phyloP scores from a whole-genome alignment of 2,888 invertebrate species.

The Pseudolycoriella hygida region DNA sequence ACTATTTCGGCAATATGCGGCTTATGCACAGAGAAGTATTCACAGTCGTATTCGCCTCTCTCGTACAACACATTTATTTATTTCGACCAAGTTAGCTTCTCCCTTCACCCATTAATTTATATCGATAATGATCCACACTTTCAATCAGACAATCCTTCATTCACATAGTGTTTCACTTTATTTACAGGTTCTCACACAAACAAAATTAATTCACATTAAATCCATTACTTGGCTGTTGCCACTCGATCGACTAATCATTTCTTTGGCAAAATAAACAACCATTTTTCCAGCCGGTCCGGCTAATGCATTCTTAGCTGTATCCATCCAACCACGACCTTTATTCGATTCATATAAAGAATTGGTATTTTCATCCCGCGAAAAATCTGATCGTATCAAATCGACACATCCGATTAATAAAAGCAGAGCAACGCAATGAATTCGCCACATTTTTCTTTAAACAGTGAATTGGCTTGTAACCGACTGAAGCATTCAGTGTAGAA shows the following conservation, averaged over 20 bases:
- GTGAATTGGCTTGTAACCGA: no score
- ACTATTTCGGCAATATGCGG: no score
- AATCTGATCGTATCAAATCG: background rate
- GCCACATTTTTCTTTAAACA: background rate
- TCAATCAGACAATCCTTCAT: no score
- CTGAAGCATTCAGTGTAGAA: constrained; percentile 5
- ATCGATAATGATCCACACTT: no score
- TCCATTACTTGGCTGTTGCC: constrained; percentile 46
- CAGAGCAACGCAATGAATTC: background rate
- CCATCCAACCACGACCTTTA: constrained; percentile 16
- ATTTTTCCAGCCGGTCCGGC: constrained; percentile 26
- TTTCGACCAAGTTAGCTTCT: no score
- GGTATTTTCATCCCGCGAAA: background rate
- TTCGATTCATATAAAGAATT: background rate
- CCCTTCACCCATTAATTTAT: no score
- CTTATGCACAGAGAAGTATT: no score
- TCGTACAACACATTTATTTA: no score
- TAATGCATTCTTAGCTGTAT: constrained; percentile 21
- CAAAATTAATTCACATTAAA: background rate
- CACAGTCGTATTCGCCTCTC: no score
- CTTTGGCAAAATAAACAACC: constrained; percentile 36
- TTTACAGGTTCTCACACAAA: no score
- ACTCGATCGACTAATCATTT: constrained; percentile 47
- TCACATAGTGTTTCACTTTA: no score
- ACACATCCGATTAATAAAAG: background rate